phyloP scores from a whole-genome alignment of 2,113 vertebrate genomes.

The Euleptes europaea region DNA sequence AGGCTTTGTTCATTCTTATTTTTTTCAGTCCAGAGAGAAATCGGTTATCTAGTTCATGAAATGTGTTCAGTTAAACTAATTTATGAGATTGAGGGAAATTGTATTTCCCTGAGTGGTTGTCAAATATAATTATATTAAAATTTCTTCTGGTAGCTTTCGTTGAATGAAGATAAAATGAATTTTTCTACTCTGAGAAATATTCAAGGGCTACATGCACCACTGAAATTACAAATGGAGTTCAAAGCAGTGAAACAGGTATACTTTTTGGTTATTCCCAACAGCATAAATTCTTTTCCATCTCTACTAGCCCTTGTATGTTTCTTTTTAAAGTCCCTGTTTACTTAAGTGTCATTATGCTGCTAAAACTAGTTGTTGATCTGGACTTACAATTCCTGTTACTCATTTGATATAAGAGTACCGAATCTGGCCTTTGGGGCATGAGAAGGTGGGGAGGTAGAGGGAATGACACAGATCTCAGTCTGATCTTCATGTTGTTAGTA shows the following conservation, averaged over 20 bases:
- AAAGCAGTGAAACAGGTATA: constrained; percentile 89
- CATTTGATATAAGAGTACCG: background rate
- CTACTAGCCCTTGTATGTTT: background rate
- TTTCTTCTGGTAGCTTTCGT: constrained; percentile 81
- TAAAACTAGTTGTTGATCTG: no score
- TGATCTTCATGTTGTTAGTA: background rate
- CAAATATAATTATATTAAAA: constrained; percentile 13
- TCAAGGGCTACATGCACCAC: constrained; percentile 90
- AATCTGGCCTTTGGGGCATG: background rate
- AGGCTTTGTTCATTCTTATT: background rate
- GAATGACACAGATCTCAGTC: background rate
- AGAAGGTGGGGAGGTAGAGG: background rate
- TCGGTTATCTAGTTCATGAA: background rate
- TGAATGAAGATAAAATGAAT: constrained; percentile 93
- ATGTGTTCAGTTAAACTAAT: background rate
- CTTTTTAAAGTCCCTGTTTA: background rate
- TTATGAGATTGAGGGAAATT: background rate
- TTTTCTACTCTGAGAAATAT: constrained; percentile 89
- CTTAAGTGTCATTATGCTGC: background rate
- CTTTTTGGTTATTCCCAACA: background rate
- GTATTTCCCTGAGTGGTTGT: background rate
- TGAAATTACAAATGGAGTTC: constrained; percentile 96
- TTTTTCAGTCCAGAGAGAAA: background rate
- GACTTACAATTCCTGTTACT: background rate
- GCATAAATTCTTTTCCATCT: background rate